These are phyloP conservation scores for Neria commutata DNA, from an alignment of 2,888 invertebrate genomes.

Conservation along the genomic window DNA sequence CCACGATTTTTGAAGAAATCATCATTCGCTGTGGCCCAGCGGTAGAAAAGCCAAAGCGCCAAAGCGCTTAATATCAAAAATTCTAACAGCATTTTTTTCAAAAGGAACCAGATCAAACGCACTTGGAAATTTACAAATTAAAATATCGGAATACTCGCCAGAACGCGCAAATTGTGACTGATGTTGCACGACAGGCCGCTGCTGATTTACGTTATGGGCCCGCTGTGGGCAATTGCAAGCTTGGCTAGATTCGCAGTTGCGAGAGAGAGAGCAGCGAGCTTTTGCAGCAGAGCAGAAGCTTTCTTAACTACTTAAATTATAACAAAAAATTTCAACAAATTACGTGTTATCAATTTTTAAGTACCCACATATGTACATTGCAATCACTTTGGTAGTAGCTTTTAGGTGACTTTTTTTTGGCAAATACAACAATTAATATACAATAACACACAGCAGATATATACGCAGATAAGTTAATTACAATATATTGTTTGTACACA, in stretches of 20 bases:
- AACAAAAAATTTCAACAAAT: not conserved
- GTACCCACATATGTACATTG: no score
- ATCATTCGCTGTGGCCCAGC: slow-evolving; percentile 43
- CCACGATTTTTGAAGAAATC: slow-evolving; percentile 45
- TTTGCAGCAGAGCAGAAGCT: not conserved
- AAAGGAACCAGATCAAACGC: not conserved
- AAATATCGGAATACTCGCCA: not conserved
- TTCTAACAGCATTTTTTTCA: slow-evolving; percentile 40
- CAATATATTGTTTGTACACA: no score
- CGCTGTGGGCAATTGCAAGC: not conserved
- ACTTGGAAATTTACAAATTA: slow-evolving; percentile 27
- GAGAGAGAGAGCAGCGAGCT: not conserved
- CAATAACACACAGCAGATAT: no score
- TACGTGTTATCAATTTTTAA: not conserved
- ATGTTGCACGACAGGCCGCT: not conserved
- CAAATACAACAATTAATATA: no score
- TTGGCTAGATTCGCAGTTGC: not conserved
- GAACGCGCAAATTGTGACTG: not conserved
- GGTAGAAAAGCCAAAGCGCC: slow-evolving; percentile 41
- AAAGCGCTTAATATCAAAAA: slow-evolving; percentile 33
- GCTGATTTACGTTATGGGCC: not conserved
- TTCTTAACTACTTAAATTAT: not conserved
- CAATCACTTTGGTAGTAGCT: no score
- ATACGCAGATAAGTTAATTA: no score
- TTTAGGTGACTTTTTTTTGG: no score